phyloP scores from a whole-genome alignment of 1,140 invertebrate genomes.

The Agraylea sexmaculata region DNA sequence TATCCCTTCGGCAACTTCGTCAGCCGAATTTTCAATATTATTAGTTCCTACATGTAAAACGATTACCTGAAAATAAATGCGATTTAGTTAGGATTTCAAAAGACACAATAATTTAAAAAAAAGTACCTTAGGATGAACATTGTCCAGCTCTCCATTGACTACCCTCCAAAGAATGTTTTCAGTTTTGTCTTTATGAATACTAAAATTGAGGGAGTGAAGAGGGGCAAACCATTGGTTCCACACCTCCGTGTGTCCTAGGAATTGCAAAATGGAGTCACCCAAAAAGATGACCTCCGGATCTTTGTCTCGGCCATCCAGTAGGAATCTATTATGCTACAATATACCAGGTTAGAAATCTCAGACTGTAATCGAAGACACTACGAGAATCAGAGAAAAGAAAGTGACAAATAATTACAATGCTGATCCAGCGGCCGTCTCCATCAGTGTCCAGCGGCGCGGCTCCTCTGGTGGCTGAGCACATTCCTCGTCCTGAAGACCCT shows the following conservation, averaged over 20 bases:
- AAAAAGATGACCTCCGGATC: conserved; percentile 87
- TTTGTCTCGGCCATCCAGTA: conserved; percentile 68
- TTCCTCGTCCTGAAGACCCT: not conserved
- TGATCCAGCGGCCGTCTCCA: conserved; percentile 56
- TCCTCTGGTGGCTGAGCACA: conserved; percentile 24
- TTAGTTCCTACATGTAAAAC: conserved; percentile 80
- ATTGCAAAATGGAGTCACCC: conserved; percentile 74
- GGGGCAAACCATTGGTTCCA: conserved; percentile 81
- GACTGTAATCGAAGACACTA: conserved; percentile 11
- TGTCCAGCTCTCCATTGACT: conserved; percentile 76
- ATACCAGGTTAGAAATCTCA: conserved; percentile 6
- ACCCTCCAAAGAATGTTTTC: conserved; percentile 84
- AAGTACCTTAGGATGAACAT: conserved; percentile 71
- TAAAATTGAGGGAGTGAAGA: conserved; percentile 81
- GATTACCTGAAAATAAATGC: conserved; percentile 61
- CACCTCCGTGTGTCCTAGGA: conserved; percentile 63
- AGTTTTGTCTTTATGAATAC: conserved; percentile 76
- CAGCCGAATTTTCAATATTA: conserved; percentile 63
- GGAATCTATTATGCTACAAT: conserved; percentile 67
- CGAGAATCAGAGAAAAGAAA: conserved; percentile 7
- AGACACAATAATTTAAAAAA: too few relatives aligned
- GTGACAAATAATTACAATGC: conserved; percentile 38
- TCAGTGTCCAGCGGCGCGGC: conserved; percentile 48
- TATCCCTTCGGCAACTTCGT: conserved; percentile 71
- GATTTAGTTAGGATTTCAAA: too few relatives aligned